These are phyloP conservation scores for Orthonyx spaldingii DNA, from an alignment of 2,113 vertebrate genomes.

Conservation along the genomic window DNA sequence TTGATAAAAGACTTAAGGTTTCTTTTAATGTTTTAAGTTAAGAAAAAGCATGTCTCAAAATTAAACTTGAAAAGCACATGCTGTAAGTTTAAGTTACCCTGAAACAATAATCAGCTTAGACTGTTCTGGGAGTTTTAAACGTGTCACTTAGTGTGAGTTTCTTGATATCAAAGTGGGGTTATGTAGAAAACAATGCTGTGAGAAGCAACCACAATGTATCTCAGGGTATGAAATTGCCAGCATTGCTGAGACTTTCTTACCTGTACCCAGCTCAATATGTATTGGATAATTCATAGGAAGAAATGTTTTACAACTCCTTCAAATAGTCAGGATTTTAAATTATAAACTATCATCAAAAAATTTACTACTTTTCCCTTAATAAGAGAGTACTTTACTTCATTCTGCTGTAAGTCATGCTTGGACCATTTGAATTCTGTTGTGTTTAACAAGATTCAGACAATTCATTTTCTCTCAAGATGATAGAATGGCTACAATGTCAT, in stretches of 20 bases:
- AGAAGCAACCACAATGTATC: not conserved
- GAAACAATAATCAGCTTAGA: not conserved
- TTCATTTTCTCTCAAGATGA: not conserved
- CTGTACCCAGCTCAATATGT: not conserved
- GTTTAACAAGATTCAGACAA: not conserved
- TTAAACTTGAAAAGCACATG: not conserved
- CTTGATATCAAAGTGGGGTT: not conserved
- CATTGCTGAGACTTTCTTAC: not conserved
- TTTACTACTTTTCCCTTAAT: not conserved
- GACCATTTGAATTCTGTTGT: not conserved
- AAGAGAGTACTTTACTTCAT: not conserved
- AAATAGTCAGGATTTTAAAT: not conserved
- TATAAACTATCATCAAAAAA: not conserved
- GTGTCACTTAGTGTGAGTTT: not conserved
- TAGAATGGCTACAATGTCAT: not conserved
- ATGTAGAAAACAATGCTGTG: not conserved
- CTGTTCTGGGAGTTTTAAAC: not conserved
- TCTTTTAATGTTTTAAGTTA: not conserved
- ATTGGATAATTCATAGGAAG: not conserved
- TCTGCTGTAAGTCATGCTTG: not conserved
- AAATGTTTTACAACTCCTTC: not conserved
- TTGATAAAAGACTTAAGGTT: not conserved
- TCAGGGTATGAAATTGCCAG: not conserved
- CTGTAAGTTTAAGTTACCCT: not conserved
- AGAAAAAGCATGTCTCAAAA: not conserved